Percentiles rank a stretch among this genome's conserved stretches.
phyloP scores from a whole-genome alignment of 2,888 invertebrate genomes.

The Conchocele bisecta region DNA sequence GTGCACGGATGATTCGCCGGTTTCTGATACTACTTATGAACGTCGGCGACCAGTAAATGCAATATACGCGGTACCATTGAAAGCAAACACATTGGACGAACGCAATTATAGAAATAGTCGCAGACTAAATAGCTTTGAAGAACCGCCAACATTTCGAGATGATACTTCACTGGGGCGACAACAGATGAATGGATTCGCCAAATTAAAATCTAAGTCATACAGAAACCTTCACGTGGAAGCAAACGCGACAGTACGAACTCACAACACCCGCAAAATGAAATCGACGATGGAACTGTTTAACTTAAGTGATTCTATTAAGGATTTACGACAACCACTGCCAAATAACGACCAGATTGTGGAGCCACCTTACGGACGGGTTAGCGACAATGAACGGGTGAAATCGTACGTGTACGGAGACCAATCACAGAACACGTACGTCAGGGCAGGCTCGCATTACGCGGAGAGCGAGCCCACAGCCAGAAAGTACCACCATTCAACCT shows the following conservation, averaged over 20 bases:
- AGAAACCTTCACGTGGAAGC: constrained; percentile 68
- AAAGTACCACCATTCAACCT: constrained; percentile 59
- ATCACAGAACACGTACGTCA: constrained; percentile 12
- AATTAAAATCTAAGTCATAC: constrained; percentile 62
- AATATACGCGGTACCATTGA: constrained; percentile 4
- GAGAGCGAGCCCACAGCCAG: constrained; percentile 69
- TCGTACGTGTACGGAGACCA: constrained; percentile 51
- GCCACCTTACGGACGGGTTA: constrained; percentile 42
- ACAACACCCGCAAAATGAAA: constrained; percentile 69
- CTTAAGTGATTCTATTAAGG: constrained; percentile 63
- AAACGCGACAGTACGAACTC: constrained; percentile 75
- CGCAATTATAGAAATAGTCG: neutral
- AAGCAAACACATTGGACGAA: neutral
- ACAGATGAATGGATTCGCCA: constrained; percentile 46
- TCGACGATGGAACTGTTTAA: constrained; percentile 74
- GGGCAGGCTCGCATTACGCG: constrained; percentile 54
- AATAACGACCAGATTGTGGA: constrained; percentile 32
- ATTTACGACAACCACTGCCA: constrained; percentile 45
- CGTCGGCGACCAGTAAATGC: constrained; percentile 12
- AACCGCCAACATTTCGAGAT: constrained; percentile 42
- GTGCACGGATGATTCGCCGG: constrained; percentile 10
- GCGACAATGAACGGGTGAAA: constrained; percentile 54
- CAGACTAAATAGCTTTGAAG: constrained; percentile 22
- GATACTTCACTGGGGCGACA: constrained; percentile 50
- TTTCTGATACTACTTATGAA: constrained; percentile 20